Percentiles rank a stretch among this genome's conserved stretches.
phyloP scores from a whole-genome alignment of 2,888 invertebrate species.

The Ashinkailepas kermadecensis region DNA sequence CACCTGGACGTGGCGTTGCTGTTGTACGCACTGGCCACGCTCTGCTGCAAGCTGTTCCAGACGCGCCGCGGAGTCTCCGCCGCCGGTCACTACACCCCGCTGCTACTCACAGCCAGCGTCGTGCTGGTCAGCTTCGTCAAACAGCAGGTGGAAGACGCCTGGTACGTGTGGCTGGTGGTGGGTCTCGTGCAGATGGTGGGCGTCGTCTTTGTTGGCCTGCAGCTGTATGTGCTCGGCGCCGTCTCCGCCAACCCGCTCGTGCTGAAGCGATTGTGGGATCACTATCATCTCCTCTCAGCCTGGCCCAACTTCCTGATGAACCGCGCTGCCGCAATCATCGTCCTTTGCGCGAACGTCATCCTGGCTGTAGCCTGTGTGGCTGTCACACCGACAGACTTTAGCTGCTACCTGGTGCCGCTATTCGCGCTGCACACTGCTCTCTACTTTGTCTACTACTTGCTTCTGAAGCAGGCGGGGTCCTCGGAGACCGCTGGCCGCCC shows the following conservation, averaged over 20 bases:
- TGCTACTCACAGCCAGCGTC: constrained; percentile 86
- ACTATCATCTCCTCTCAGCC: constrained; percentile 27
- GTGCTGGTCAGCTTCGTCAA: constrained; percentile 92
- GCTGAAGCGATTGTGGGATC: constrained; percentile 31
- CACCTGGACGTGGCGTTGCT: constrained; percentile 88
- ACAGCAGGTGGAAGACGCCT: constrained; percentile 78
- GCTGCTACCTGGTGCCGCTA: constrained; percentile 67
- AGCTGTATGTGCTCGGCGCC: constrained; percentile 74
- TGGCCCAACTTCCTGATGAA: constrained; percentile 53
- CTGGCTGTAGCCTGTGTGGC: constrained; percentile 77
- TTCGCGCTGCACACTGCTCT: constrained; percentile 81
- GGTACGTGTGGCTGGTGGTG: constrained; percentile 80
- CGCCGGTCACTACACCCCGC: constrained; percentile 36
- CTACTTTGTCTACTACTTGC: constrained; percentile 82
- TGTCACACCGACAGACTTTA: constrained; percentile 92
- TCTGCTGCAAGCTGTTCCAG: constrained; percentile 78
- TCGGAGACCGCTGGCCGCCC: constrained; percentile 27
- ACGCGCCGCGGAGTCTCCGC: constrained; percentile 40
- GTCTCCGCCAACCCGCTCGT: constrained; percentile 67
- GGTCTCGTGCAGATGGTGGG: constrained; percentile 86
- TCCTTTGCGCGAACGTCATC: constrained; percentile 86
- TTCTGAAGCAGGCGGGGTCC: constrained; percentile 68
- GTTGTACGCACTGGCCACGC: constrained; percentile 79
- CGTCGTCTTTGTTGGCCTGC: constrained; percentile 81
- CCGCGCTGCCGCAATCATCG: constrained; percentile 78